These are phyloP conservation scores for Cecropterus lyciades DNA, from an alignment of 1,140 invertebrate genomes.

Conservation along the genomic window DNA sequence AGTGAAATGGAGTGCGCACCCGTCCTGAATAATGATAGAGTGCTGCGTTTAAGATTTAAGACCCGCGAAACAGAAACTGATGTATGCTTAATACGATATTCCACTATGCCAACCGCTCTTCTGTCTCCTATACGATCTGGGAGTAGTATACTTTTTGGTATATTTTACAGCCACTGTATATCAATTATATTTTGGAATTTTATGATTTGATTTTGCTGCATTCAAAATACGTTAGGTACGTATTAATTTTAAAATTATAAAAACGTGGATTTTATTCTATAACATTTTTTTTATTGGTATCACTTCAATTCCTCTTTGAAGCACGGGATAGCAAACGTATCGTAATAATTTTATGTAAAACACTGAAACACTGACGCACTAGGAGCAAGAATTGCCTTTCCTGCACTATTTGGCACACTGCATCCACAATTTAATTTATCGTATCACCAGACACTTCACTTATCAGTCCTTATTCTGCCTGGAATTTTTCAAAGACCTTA, in stretches of 20 bases:
- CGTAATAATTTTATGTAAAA: no score
- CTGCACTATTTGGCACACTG: conserved; percentile 56
- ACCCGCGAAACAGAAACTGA: not conserved
- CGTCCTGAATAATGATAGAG: conserved; percentile 49
- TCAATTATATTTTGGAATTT: no score
- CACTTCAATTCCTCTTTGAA: no score
- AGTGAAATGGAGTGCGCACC: conserved; percentile 48
- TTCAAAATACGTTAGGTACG: no score
- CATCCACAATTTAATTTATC: conserved; percentile 21
- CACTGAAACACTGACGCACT: conserved; percentile 12
- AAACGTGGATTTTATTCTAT: no score
- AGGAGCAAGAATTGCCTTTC: conserved; percentile 6
- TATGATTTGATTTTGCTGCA: no score
- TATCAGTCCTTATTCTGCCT: conserved; percentile 36
- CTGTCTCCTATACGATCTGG: not conserved
- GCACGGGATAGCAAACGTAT: no score
- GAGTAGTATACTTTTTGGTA: not conserved
- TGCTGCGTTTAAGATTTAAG: conserved; percentile 22
- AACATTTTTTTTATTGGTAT: no score
- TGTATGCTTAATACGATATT: not conserved
- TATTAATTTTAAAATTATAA: no score
- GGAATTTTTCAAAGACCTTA: conserved; percentile 1
- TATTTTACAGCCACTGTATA: not conserved
- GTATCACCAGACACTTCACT: conserved; percentile 68
- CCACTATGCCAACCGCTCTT: not conserved